Base-by-base conservation (phyloP, 2,113 vertebrate genomes). In the Myotis yumanensis region DNA sequence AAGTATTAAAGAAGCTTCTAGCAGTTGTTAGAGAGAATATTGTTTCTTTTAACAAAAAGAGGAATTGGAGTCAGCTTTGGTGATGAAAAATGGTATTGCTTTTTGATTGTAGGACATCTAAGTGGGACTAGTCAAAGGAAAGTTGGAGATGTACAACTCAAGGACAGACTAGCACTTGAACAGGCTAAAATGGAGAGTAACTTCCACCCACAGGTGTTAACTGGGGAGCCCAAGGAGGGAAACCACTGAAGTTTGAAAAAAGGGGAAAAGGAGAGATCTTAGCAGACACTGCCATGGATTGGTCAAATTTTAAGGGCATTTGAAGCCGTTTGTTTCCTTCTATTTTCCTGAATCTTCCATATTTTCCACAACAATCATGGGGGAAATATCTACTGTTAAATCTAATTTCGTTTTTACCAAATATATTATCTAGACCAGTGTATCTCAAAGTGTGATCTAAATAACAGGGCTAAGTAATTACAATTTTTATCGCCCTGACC, bases 331-430 rank as follows among this genome's bases (percentile, higher is more conserved):
- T 16, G 4, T 57, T 40, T 40, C 57, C 5, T 81, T 88, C 51
- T 59, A 11, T 52, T 90, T 84, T 80, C 84, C 76, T 81, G 48
- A 71, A 7, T 22, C 62, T 85, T 84, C 7, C 28, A 11, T 90
- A 75, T 77, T 92, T 90, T 90, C 48, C 89, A 37, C 1, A 32
- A 72, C 8, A 52, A 51, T 25, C 90, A 77, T 72, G 17, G 8
- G 17, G 11, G n/a, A 86, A 37, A 54, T 8, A 52, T 76, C 89
- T 69, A 28, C 12, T 66, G 86, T 69, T 32, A 91, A 91, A 91
- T 75, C 57, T 84, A 10, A 59, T 79, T 93, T 86, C 22, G 40
- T 88, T 92, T 90, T 90, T 72, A 73, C n/a, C 62, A 92, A 73
- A 62, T 54, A 35, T 17, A 90, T 68, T 92, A 81, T 37, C 43